Conservation (phyloP, 2,113 vertebrate genomes). For the Campylomormyrus tamandua region DNA sequence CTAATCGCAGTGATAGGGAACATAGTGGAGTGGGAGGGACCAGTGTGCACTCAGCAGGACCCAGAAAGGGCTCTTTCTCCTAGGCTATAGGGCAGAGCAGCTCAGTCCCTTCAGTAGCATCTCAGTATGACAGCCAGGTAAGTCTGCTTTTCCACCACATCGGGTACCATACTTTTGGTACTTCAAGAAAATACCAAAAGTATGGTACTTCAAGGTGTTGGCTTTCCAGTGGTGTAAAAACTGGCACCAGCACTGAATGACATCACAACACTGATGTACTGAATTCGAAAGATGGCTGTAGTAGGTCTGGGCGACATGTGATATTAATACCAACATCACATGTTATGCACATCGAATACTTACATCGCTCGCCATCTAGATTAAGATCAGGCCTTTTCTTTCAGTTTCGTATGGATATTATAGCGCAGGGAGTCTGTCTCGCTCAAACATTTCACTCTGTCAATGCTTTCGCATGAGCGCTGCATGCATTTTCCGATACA, state of each 20-base stretch:
- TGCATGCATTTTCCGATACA: no score
- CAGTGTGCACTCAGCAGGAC: not conserved
- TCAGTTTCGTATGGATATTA: not conserved
- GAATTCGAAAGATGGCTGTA: not conserved
- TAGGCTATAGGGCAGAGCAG: not conserved
- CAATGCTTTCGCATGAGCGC: not conserved
- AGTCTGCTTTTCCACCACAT: not conserved
- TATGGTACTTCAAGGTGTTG: not conserved
- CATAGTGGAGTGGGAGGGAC: not conserved
- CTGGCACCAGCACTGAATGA: not conserved
- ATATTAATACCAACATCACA: not conserved
- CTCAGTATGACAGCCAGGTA: not conserved
- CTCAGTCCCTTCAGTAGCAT: not conserved
- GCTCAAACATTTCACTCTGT: not conserved
- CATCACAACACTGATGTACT: not conserved
- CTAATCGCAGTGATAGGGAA: not conserved
- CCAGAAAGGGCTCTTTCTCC: not conserved
- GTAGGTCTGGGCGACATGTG: not conserved
- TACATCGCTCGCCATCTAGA: not conserved
- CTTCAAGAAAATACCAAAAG: no score
- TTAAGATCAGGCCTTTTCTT: not conserved
- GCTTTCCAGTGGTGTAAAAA: not conserved
- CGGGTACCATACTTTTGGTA: not conserved
- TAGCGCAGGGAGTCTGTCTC: no score
- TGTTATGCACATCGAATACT: not conserved